Conservation (phyloP, 2,888 invertebrate genomes). For the Linnaemya vulpina region DNA sequence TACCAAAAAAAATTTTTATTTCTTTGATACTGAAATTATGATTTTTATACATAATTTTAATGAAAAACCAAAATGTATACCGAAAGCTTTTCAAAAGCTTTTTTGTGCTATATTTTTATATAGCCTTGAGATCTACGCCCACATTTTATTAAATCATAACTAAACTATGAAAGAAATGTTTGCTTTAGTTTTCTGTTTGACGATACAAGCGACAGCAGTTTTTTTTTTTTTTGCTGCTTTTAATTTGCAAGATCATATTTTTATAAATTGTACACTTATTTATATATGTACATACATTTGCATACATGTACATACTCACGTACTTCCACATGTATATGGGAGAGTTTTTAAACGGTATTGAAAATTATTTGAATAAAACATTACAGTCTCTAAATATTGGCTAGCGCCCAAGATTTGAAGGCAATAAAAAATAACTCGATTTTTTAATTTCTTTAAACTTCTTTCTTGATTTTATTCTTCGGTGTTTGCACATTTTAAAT, state of each 20-base stretch:
- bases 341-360: neutral
- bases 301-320: neutral
- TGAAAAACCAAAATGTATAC: neutral
- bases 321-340: neutral
- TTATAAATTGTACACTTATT: neutral
- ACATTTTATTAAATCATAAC: conserved; percentile 28
- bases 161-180: neutral
- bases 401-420: neutral
- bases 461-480: too few species aligned
- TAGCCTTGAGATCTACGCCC: conserved; percentile 66
- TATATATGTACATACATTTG: neutral
- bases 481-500: too few species aligned
- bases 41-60: neutral
- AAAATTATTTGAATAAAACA: neutral
- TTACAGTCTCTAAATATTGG: neutral
- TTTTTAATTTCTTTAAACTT: too few species aligned
- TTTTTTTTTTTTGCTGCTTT: neutral
- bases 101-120: conserved; percentile 19
- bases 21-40: neutral
- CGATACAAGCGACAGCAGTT: neutral
- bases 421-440: neutral
- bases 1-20: conserved; percentile 13
- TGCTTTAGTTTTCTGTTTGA: neutral
- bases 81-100: conserved; percentile 49
- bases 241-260: neutral